Conservation (phyloP, 2,888 invertebrate genomes). For the Oscheius sp. region DNA sequence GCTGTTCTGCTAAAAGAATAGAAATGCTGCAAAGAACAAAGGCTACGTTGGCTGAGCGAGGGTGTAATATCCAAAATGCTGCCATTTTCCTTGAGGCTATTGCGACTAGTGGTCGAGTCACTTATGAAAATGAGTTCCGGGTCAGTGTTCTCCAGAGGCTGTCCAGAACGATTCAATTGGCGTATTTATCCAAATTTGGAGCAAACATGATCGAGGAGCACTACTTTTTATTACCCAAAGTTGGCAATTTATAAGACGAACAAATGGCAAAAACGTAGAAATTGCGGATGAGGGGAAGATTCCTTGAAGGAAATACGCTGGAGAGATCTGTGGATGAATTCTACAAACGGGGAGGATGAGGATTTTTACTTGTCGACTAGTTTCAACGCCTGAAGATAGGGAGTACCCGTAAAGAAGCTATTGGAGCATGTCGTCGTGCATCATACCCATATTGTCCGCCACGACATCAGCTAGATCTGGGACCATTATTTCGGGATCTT, state of each 20-base stretch:
- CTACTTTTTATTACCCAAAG: too few relatives aligned
- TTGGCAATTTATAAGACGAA: too few relatives aligned
- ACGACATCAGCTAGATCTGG: conserved; percentile 7
- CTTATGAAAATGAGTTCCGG: too few relatives aligned
- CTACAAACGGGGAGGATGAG: background rate
- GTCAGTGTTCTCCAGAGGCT: too few relatives aligned
- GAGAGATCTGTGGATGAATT: conserved; percentile 8
- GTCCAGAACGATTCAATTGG: too few relatives aligned
- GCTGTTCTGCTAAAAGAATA: too few relatives aligned
- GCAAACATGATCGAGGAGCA: too few relatives aligned
- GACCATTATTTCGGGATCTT: conserved; percentile 28
- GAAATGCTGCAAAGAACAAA: background rate
- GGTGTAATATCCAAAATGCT: background rate
- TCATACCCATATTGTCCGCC: conserved; percentile 11
- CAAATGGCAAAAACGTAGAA: background rate
- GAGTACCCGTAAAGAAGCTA: conserved; percentile 21
- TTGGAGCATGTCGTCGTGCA: conserved; percentile 31
- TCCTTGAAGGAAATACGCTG: background rate
- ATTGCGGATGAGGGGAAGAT: background rate
- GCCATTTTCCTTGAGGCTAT: background rate
- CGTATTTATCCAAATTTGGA: too few relatives aligned
- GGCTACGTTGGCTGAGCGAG: background rate
- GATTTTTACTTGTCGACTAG: conserved; percentile 17
- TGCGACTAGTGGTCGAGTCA: too few relatives aligned
- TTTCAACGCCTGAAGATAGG: conserved; percentile 5